Base-by-base conservation (phyloP, 2,888 invertebrate species). In the Minunthozetes semirufus region DNA sequence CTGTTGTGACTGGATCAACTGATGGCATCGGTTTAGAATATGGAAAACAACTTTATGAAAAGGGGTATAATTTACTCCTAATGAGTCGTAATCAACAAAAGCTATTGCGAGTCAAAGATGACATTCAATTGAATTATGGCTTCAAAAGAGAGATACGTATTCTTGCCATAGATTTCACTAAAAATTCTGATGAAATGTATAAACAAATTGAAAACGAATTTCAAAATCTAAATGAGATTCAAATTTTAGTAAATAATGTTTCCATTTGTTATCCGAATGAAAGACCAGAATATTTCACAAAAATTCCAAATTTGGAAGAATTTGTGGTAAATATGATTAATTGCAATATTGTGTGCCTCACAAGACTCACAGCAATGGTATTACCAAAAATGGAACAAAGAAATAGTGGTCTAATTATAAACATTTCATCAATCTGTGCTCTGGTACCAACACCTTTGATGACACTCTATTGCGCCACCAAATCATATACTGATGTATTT, bases 21-120 rank as follows among this genome's bases (percentile, higher is more conserved):
- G 94, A 94, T 84, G 94, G 94, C 75, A 93, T 94, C 81, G 94
- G 94, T 68, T 91, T 89, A 84, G 90, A 91, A 78, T 94, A 94
- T 82, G 91, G 92, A 50, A 83, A 86, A 79, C 90, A 92, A 84
- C 84, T 94, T 80, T 93, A 93, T 5, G 86, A 86, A 72, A 87
- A 88, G 77, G 90, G 90, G 6, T 83, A 93, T 78, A 92, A 90
- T 82, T 83, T 94, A 74, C 88, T 92, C 75, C 86, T 94, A 77
- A 89, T 94, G 78, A 92, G 93, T 81, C 86, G 94, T 79, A 90
- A 87, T 78, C 84, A 87, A 77, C 88, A 89, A 27, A 93, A 92
- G 81, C 84, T 94, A 73, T 84, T 86, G 72, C 85, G 86, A 27
- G 88, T 89, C 3, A 61, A 56, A 63, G 70, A 74, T 1, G 25